phyloP scores from a whole-genome alignment of 1,140 invertebrate species.

The Neodiprion fabricii region DNA sequence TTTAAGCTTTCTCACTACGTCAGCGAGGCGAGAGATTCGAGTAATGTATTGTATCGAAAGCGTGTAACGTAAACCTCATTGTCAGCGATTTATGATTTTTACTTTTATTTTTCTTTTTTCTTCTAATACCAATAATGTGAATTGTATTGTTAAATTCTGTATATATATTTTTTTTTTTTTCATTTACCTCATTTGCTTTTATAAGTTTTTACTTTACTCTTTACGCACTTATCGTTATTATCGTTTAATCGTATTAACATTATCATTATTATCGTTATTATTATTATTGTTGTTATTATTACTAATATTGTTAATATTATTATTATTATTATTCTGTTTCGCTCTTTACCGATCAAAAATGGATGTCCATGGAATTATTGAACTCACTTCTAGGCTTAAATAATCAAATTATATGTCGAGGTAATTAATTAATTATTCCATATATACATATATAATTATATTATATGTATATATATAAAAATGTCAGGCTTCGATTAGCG shows the following conservation, averaged over 20 bases:
- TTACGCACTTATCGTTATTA: no score
- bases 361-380: constrained; percentile 9
- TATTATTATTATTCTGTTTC: constrained; percentile 1
- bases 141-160: no score
- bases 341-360: neutral
- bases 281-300: constrained; percentile 27
- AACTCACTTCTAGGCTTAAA: constrained; percentile 18
- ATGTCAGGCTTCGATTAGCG: constrained; percentile 17
- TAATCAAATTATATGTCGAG: constrained; percentile 26
- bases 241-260: no score
- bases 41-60: constrained; percentile 42
- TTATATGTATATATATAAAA: neutral
- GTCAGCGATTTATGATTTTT: constrained; percentile 24
- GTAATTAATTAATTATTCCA: constrained; percentile 19
- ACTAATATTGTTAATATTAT: constrained; percentile 21
- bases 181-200: no score
- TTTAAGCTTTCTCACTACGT: constrained; percentile 38
- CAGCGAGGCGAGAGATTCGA: constrained; percentile 50
- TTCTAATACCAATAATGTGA: neutral
- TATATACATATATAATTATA: no score
- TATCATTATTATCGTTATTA: no score
- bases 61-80: constrained; percentile 43
- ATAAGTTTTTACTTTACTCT: no score
- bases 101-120: neutral
- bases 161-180: no score